Evolutionary conservation across 2,888 invertebrate species (phyloP), one percentile per base, ranked within the genome.

Genomic region (Ichneumoninae sp.): DNA sequence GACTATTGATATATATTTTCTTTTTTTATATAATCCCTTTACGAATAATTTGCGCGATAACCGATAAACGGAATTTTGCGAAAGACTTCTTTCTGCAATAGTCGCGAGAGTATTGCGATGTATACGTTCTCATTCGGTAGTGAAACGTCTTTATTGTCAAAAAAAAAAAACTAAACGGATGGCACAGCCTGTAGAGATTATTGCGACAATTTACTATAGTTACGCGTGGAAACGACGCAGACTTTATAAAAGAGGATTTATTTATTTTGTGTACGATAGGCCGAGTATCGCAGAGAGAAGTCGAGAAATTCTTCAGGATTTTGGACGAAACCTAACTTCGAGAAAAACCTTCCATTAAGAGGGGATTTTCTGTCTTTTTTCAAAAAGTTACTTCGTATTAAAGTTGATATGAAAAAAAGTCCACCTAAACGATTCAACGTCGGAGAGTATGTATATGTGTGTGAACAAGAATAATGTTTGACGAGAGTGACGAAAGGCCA

Each of bases 391-490:
- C 26, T 52, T 30, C 47, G 54, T 44, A 54, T 68, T 8, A 26
- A 57, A 68, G 52, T 52, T 54, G 7, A 10, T 52, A 19, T 6
- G 40, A 6, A 57, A 30, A 4, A 5, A 40, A 22, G 19, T 5
- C 71, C 44, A 26, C n/a, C 57, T 6, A 40, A 60, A 36, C 73
- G 10, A 52, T 63, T 26, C 57, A 57, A 47, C 30, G 73, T 44
- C 16, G 30, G 57, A 30, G 68, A 19, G 60, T 70, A 47, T 47
- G 63, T 70, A 74, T 70, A 50, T 76, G 81, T 60, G 68, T 78
- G 83, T 69, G 73, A 74, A 69, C 65, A 57, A 70, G 74, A 81
- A 78, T 77, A 69, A 63, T 74, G 63, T 81, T 73, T 79, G 75
- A 78, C 71, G 78, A 75, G 60, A 82, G 71, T 76, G 69, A 63